Evolutionary conservation across 1,140 invertebrate genomes (phyloP).

Genomic region (Drosophila rufa): DNA sequence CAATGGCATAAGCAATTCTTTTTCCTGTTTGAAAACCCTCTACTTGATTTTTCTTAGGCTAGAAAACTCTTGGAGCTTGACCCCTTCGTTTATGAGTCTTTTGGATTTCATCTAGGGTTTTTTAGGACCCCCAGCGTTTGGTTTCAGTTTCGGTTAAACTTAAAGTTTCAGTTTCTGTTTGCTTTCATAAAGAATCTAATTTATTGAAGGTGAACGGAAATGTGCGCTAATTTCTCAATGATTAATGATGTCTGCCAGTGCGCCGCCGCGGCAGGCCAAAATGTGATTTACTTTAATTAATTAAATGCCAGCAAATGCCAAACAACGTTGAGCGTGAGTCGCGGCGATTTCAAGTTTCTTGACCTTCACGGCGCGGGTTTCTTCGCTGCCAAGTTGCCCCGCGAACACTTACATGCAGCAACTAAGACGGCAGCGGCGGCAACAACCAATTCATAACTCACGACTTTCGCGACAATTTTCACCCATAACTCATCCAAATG

Average conservation of each 20-base stretch:
- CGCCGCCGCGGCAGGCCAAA: conserved; percentile 40
- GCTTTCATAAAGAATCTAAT: conserved; percentile 68
- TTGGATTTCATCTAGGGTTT: not conserved
- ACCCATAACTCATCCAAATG: conserved; percentile 80
- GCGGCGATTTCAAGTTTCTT: conserved; percentile 68
- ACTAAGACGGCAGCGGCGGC: not conserved
- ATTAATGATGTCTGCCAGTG: conserved; percentile 63
- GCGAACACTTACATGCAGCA: not conserved
- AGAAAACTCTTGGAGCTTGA: conserved; percentile 18
- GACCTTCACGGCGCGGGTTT: conserved; percentile 66
- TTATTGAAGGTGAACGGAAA: conserved; percentile 82
- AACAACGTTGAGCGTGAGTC: conserved; percentile 19
- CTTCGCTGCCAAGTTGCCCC: conserved; percentile 32
- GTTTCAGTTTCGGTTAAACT: conserved; percentile 12
- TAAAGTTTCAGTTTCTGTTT: conserved; percentile 29
- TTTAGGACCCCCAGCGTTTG: conserved; percentile 12
- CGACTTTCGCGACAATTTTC: conserved; percentile 82
- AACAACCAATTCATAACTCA: conserved; percentile 73
- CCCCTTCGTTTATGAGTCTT: not conserved
- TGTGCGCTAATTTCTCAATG: conserved; percentile 77
- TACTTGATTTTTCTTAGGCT: not conserved
- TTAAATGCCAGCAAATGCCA: conserved; percentile 56
- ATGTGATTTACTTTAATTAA: conserved; percentile 79
- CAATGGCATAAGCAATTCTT: not conserved
- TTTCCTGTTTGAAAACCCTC: not conserved